phyloP scores from a whole-genome alignment of 2,797 vertebrate species.

The Vultur gryphus region DNA sequence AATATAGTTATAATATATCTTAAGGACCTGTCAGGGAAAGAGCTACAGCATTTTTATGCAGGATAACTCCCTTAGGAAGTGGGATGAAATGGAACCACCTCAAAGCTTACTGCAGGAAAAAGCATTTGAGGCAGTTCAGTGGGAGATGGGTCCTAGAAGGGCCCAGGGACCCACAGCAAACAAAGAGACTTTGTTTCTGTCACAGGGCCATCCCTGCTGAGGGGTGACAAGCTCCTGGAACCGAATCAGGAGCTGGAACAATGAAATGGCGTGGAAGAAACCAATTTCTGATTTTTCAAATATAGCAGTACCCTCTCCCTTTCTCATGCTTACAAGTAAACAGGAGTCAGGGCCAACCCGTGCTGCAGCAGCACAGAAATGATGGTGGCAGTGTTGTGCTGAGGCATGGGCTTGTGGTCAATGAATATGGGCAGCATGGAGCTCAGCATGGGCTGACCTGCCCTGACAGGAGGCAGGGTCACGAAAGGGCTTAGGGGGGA shows the following conservation, averaged over 20 bases:
- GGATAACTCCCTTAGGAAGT: not conserved
- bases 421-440: not conserved
- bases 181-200: not conserved
- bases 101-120: not conserved
- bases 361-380: not conserved
- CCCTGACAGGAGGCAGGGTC: not conserved
- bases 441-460: not conserved
- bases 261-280: not conserved
- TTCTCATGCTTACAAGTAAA: not conserved
- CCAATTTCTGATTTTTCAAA: not conserved
- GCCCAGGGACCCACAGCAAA: not conserved
- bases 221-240: not conserved
- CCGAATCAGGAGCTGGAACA: not conserved
- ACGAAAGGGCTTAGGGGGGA: not conserved
- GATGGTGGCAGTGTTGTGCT: not conserved
- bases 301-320: not conserved
- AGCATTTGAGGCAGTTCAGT: not conserved
- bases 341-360: not conserved
- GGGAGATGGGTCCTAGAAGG: not conserved
- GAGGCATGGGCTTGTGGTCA: not conserved
- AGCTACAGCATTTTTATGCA: not conserved
- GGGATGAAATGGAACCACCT: not conserved
- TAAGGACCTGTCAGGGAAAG: not conserved
- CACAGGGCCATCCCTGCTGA: not conserved
- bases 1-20: conserved; percentile 36